Evolutionary conservation across 2,888 invertebrate genomes (phyloP), one percentile per base, ranked within the genome.

Genomic region (Latrodectus hesperus): DNA sequence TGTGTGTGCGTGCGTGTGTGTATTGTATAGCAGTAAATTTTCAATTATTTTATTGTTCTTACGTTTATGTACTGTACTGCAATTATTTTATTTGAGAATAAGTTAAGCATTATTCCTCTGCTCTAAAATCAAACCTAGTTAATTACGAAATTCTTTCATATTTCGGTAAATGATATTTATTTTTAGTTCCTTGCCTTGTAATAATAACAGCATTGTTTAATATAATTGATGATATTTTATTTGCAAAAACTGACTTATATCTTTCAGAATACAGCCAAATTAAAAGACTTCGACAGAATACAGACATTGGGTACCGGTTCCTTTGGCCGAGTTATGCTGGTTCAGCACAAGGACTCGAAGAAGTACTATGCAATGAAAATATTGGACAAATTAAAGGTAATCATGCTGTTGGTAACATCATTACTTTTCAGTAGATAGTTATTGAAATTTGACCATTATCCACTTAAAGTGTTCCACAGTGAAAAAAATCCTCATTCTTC

Each of bases 311-410:
- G 99, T 83, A 99, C 99, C 26, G 99, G 99, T 87, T 99, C 99
- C 5, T 99, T 99, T 93, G 99, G 99, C 55, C 95, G 99, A 89
- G 99, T 99, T 65, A 99, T 99, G 99, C 96, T 99, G 92, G 99
- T 99, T 73, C 98, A 99, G 94, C 98, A 99, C 93, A 99, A 99
- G 94, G 96, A 96, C 83, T 96, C 96, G 92, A 97, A 97, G 94
- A 96, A 98, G 93, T 99, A 96, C 93, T 99, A 97, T 93, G 99
- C 99, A 91, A 99, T 99, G 99, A 99, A 99, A 95, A 99, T 99
- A 93, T 95, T 99, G 92, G 99, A 99, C 93, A 99, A 99, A 95
- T 99, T 99, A 93, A 99, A 99, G 95, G 99, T 93, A 91, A 90
- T 91, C n/a, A 16, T 11, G 10, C n/a, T 60, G 3, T 60, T 38